These are phyloP conservation scores for Ictalurus punctatus DNA, from an alignment of 2,113 vertebrate species.

Conservation along the genomic window DNA sequence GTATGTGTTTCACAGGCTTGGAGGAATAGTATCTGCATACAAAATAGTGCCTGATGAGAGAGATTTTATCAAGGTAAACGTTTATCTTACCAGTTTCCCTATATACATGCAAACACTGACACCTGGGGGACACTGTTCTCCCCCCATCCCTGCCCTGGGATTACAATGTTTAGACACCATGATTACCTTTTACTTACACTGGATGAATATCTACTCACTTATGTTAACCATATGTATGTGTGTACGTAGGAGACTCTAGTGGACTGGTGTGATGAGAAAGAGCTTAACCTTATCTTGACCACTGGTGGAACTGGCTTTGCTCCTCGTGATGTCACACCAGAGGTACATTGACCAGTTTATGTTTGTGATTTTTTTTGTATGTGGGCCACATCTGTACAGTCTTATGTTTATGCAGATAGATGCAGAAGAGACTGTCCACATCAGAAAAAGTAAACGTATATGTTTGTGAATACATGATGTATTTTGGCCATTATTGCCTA, in stretches of 20 bases:
- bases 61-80: constrained; percentile 94
- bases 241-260: constrained; percentile 88
- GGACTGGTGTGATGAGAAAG: constrained; percentile 98
- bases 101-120: constrained; percentile 16
- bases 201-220: neutral
- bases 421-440: neutral
- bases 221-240: neutral
- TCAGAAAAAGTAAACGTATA: neutral
- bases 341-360: constrained; percentile 77
- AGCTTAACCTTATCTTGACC: constrained; percentile 97
- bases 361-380: constrained; percentile 43
- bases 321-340: constrained; percentile 96
- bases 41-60: constrained; percentile 98
- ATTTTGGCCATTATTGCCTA: neutral
- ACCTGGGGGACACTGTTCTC: neutral
- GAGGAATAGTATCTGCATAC: constrained; percentile 93
- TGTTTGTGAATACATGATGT: neutral
- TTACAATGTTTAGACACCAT: neutral
- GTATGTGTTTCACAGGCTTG: constrained; percentile 81
- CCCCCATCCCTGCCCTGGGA: no score
- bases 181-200: neutral
- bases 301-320: constrained; percentile 98
- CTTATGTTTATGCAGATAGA: neutral
- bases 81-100: neutral
- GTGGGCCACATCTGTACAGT: neutral